Percentiles rank a stretch among this genome's conserved stretches.
These are phyloP conservation scores for Deroptyus accipitrinus DNA, from an alignment of 2,113 vertebrate species.

Conservation along the genomic window DNA sequence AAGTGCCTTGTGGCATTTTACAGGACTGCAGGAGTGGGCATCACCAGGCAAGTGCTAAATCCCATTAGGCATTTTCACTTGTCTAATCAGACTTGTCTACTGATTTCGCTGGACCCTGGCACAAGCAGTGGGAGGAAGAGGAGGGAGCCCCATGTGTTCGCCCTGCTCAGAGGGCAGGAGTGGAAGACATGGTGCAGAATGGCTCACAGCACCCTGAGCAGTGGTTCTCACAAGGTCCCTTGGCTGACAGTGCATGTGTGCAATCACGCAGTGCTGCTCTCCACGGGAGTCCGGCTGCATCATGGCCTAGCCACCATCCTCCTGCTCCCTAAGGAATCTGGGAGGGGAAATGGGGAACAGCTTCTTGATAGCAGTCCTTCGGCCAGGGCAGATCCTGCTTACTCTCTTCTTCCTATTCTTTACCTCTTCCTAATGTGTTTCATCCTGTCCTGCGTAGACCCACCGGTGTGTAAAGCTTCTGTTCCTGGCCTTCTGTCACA, in stretches of 20 bases:
- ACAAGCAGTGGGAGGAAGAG: background rate
- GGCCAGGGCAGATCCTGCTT: background rate
- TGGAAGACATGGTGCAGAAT: background rate
- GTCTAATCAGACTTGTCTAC: background rate
- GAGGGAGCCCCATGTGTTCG: fast-evolving
- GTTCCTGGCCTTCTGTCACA: background rate
- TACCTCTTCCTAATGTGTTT: background rate
- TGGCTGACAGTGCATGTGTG: background rate
- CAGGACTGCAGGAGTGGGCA: background rate
- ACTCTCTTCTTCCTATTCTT: background rate
- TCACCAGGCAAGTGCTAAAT: background rate
- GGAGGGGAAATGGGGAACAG: background rate
- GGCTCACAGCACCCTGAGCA: background rate
- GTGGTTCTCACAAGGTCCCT: background rate
- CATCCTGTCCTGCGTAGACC: background rate
- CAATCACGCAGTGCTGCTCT: background rate
- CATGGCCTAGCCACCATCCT: background rate
- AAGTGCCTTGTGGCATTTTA: background rate
- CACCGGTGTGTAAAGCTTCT: background rate
- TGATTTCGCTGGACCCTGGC: background rate
- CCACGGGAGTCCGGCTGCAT: background rate
- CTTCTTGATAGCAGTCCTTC: background rate
- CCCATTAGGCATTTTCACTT: background rate
- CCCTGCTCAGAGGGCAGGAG: background rate
- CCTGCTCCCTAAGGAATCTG: background rate